These are phyloP conservation scores for Bombylius discolor DNA, from an alignment of 2,888 invertebrate species.

Conservation along the genomic window DNA sequence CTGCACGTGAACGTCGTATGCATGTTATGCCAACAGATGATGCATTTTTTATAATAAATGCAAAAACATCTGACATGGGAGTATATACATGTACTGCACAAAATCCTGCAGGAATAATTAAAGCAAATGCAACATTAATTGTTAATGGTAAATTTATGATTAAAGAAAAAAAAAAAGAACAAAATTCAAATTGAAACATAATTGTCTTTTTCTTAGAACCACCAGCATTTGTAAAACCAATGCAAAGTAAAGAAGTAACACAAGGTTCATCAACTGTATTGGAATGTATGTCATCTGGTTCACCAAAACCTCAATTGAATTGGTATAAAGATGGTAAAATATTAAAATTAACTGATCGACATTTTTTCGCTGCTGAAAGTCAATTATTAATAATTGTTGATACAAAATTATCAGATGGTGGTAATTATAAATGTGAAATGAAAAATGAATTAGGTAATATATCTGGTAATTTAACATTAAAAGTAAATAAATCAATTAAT, in stretches of 20 bases:
- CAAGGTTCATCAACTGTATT: constrained; percentile 75
- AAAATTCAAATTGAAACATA: neutral
- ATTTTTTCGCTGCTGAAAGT: constrained; percentile 76
- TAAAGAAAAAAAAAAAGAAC: neutral
- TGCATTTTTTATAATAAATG: constrained; percentile 84
- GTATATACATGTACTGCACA: constrained; percentile 87
- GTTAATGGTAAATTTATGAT: constrained; percentile 39
- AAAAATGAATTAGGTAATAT: constrained; percentile 72
- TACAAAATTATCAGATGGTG: constrained; percentile 63
- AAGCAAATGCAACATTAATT: constrained; percentile 73
- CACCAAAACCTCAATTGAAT: constrained; percentile 63
- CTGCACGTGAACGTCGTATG: constrained; percentile 84
- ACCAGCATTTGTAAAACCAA: constrained; percentile 72
- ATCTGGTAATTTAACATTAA: constrained; percentile 55
- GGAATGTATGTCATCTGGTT: constrained; percentile 76
- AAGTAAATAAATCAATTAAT: constrained; percentile 33
- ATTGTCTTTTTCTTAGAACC: constrained; percentile 47
- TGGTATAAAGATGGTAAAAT: constrained; percentile 79
- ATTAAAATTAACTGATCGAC: constrained; percentile 60
- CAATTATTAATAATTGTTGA: constrained; percentile 80
- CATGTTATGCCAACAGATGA: constrained; percentile 86
- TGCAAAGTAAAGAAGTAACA: constrained; percentile 71
- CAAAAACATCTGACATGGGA: constrained; percentile 78
- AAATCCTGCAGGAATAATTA: constrained; percentile 76
- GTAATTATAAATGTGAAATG: constrained; percentile 80